Evolutionary conservation across 2,113 vertebrate genomes (phyloP), one percentile per base, ranked within the genome.

Genomic region (Vicugna pacos): DNA sequence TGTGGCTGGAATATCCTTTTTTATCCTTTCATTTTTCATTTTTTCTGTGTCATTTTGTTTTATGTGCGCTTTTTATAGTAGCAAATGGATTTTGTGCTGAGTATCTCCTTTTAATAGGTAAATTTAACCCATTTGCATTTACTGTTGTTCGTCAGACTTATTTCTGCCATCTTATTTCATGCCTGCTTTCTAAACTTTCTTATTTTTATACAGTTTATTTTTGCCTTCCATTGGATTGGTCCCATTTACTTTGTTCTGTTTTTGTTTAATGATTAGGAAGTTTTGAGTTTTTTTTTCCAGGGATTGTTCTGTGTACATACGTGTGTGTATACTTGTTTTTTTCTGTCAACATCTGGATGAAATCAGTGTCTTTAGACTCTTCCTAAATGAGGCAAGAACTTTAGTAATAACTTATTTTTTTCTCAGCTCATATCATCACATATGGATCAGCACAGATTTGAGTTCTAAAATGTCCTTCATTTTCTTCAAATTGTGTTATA

Each of bases 41-140:
- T 50, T 82, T 35, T 64, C 32, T 79, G 20, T 62, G 52, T 85
- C 80, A 50, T 73, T 86, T 82, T 89, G 60, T 46, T 86, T 89
- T 81, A 67, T 32, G 35, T 32, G 15, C 54, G 19, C 92, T 56
- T 81, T 77, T 92, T 76, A n/a, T 38, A 80, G 64, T 69, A 81
- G 14, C 9, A 84, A 87, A 15, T 79, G 35, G 42, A 48, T 80
- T 93, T 94, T 80, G 48, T 48, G 28, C 81, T 85, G 26, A 85
- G 26, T 56, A 17, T 97, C 56, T 94, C 58, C 16, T 82, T 86
- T 85, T 69, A 58, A 42, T 15, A 62, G 67, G 35, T 85, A 6
- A 35, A 67, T 38, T 80, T 89, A 94, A 48, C 8, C 24, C 58
- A 26, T 90, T 89, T 94, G 19, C 50, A 30, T 72, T 96, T 96